Base-by-base conservation (phyloP, 1,140 invertebrate genomes). In the Stenopsyche tienmushanensis region DNA sequence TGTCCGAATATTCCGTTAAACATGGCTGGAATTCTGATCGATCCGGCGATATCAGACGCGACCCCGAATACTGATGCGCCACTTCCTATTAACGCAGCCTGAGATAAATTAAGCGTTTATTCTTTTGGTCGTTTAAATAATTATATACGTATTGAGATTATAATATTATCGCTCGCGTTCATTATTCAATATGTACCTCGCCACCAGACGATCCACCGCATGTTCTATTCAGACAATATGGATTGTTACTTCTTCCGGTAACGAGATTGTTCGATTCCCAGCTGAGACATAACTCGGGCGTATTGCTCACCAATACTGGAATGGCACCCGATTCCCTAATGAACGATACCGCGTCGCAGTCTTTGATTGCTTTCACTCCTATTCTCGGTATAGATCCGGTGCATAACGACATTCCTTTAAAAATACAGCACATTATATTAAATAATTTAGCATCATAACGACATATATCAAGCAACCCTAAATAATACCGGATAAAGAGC, bases 1-100 rank as follows among this genome's bases (percentile, higher is more conserved):
- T 94, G 91, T 21, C 93, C 92, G 74, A 92, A 96, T 24, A 96
- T 80, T 17, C 94, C 94, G 77, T 88, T 92, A 73, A 91, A 94
- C 34, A 90, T 83, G 8, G 90, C 84, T 1, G 94, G 94, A 70
- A 97, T 79, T 23, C 94, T 83, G 65, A 97, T 90, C 10, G 92
- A 95, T 8, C 94, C 88, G 9, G 87, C 90, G 60, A 96, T 86
- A 76, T 97, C 94, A 0, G 92, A 92, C 7, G 92, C 92, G 26
- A 97, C 78, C 25, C 93, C 92, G 49, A 95, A 83, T 0, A 90
- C 74, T 0, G 91, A 88, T 13, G 88, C 91, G 13, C 85, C 92
- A 44, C 87, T 75, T 2, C 85, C 86, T 10, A 93, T 74, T 1
- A 93, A 68, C 1, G 88, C 86, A 0, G 78, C 85, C 88, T 90